These are phyloP conservation scores for Scatophagus argus DNA, from an alignment of 2,113 vertebrate genomes.

Conservation along the genomic window DNA sequence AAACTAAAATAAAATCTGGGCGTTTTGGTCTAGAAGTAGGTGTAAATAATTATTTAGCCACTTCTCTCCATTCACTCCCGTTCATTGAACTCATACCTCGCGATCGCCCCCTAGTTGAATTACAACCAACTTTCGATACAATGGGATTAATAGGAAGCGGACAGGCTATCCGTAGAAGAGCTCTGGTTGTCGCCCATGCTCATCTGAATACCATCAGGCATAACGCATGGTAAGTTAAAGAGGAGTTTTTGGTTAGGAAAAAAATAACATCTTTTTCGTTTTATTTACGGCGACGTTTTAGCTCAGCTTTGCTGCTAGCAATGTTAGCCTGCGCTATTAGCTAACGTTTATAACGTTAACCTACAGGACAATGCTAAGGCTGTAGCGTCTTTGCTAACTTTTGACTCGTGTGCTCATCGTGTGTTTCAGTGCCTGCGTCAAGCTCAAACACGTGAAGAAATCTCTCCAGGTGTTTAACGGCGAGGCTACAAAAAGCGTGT, in stretches of 20 bases:
- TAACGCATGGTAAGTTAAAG: conserved; percentile 46
- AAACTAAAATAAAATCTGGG: no score
- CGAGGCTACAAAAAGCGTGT: conserved; percentile 10
- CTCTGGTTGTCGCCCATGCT: background rate
- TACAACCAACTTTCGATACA: no score
- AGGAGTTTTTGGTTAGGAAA: fast-evolving
- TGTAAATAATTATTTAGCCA: no score
- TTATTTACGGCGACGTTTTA: background rate
- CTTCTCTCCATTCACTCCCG: no score
- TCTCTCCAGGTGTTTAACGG: background rate
- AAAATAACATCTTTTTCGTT: background rate
- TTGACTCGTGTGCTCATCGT: background rate
- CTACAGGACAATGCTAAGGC: background rate
- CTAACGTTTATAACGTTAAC: background rate
- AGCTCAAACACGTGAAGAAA: background rate
- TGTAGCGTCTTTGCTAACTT: conserved; percentile 49
- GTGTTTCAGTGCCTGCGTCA: conserved; percentile 17
- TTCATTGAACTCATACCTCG: no score
- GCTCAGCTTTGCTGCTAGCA: background rate
- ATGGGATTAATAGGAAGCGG: no score
- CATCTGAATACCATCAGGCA: conserved; percentile 3
- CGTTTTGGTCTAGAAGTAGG: no score
- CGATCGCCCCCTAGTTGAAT: no score
- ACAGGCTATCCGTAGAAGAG: no score
- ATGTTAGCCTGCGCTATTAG: background rate